Evolutionary conservation across 2,797 vertebrate species (phyloP).

Genomic region (Podarcis siculus): DNA sequence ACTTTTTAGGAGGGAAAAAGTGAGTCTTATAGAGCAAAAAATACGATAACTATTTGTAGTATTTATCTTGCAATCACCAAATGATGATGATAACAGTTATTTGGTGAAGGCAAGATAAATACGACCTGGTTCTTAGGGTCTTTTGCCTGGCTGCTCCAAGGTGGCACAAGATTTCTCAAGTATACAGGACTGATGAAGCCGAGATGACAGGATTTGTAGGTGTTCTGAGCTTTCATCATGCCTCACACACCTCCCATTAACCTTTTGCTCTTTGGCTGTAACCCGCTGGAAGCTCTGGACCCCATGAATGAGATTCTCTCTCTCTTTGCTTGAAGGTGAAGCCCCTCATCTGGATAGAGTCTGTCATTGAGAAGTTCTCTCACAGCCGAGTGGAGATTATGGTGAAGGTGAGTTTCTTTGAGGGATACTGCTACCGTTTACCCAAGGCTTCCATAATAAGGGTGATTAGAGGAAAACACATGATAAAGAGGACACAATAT

Average conservation of each 20-base stretch:
- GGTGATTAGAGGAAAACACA: neutral
- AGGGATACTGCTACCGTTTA: neutral
- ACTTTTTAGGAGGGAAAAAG: too few species aligned
- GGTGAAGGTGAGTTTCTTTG: constrained; percentile 88
- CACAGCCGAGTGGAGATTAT: constrained; percentile 99
- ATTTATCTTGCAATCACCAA: too few species aligned
- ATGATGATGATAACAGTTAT: neutral
- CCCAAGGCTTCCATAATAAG: neutral
- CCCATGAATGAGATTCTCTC: neutral
- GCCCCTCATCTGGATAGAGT: constrained; percentile 98
- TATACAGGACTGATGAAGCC: neutral
- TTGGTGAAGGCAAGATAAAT: neutral
- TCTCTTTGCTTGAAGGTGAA: constrained; percentile 84
- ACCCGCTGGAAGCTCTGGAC: neutral
- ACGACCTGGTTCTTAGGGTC: neutral
- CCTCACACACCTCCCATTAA: neutral
- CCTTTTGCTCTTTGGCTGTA: neutral
- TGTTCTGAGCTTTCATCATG: neutral
- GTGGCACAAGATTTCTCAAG: neutral
- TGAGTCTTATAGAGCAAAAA: too few species aligned
- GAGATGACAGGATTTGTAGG: neutral
- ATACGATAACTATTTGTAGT: too few species aligned
- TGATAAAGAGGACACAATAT: neutral
- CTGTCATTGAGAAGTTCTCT: constrained; percentile 98
- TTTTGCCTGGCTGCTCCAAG: neutral